Base-by-base conservation (phyloP, 2,888 invertebrate species). In the Margaritifera margaritifera region DNA sequence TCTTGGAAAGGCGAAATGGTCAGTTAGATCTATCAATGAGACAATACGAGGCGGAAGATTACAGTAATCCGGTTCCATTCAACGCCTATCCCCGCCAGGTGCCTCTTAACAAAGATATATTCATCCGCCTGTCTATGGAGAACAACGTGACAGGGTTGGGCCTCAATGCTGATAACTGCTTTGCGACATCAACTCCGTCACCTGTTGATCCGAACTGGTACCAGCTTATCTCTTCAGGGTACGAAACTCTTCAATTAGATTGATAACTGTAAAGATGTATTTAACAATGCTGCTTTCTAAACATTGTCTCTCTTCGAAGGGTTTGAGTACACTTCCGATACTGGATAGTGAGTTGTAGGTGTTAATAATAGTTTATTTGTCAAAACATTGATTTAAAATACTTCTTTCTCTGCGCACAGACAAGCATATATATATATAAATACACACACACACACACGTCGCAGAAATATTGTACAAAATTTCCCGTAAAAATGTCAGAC, bases 1-100 rank as follows among this genome's bases (percentile, higher is more conserved):
- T 79, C 59, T 69, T 74, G 42, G 79, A 79, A 69, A 74, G 71
- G 67, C 66, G 75, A 53, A 71, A 69, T 59, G 79, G 79, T 2
- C 64, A 75, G 22, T 63, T 79, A 27, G 74, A 77, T 25, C 55
- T 79, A 18, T 54, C 66, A 11, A 75, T 79, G 66, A 61, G 71
- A 50, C 77, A 77, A 42, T 79, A 63, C 65, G 57, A 68, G n/a
- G 63, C 71, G 4, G 69, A 67, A 18, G 51, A 63, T 20, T 79
- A 71, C 55, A 27, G 25, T 8, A 50, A 64, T n/a, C 24, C 62
- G 19, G 56, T 74, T 22, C 71, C 72, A 18, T 24, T 62, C n/a
- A 51, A 42, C 15, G 67, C 59, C 19, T 62, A 24, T 50, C 77
- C 75, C 2, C 42, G 66, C 27, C 69, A 75, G 52, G 60, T 77